Evolutionary conservation across 2,888 invertebrate species (phyloP), one percentile per base, ranked within the genome.

Genomic region (Stenoptilia bipunctidactyla): DNA sequence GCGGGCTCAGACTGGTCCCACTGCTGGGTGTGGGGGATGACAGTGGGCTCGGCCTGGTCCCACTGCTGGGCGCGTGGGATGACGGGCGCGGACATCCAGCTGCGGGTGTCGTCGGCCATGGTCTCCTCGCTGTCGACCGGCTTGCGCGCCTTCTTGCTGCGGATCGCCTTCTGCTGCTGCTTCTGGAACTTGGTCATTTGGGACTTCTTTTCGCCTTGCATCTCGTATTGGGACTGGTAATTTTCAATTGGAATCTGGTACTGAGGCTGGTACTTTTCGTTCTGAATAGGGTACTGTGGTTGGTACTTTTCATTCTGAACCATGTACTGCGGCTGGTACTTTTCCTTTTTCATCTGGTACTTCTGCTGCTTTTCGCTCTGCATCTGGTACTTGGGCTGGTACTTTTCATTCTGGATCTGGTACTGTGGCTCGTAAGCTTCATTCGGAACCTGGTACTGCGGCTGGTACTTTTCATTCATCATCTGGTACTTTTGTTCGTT

Each of bases 401-500:
- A 13, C 15, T 39, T 13, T 3, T 27, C 5, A 10, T 38, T 8
- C 6, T 38, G 20, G 15, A 6, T 10, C 6, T 34, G 9, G 6
- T 25, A 6, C n/a, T 20, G n/a, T 15, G 3, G 13, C 5, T 35
- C 2, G 13, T 35, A 4, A 5, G 8, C 9, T 9, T 35, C 13
- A 13, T 5, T 13, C 6, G 8, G 12, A 4, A 10, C 6, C 34
- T 34, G 6, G 6, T 34, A 4, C 2, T n/a, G 13, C 15, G 36
- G 10, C 37, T 41, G 38, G 13, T 34, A 56, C 49, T 58, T 56
- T 52, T 58, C 57, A 37, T 66, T 62, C 41, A 59, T 45, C 8
- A 60, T 58, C 27, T 66, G 50, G 40, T 60, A 55, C 41, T 57
- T 55, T 37, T 66, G 47, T 42, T 66, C 61, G 48, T 53, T 44